Conservation (phyloP, 2,888 invertebrate genomes). For the Pyrrhia umbra region DNA sequence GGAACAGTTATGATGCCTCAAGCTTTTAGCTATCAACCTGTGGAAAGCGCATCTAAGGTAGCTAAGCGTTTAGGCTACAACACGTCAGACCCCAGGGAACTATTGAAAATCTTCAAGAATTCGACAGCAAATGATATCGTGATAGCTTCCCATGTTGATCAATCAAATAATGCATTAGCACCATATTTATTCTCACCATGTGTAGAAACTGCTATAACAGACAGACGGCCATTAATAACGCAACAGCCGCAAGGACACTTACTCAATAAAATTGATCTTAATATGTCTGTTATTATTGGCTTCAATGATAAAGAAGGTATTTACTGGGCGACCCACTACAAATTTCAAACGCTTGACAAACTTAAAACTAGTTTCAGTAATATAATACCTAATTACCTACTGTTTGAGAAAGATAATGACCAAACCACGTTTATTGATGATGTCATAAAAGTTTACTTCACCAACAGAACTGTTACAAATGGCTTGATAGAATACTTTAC, state of each 20-base stretch:
- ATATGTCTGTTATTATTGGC: slow-evolving; percentile 66
- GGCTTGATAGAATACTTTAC: slow-evolving; percentile 68
- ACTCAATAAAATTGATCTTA: slow-evolving; percentile 46
- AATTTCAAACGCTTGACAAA: slow-evolving; percentile 46
- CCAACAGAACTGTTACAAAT: slow-evolving; percentile 44
- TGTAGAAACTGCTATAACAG: slow-evolving; percentile 51
- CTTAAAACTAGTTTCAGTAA: slow-evolving; percentile 52
- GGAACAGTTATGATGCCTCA: slow-evolving; percentile 66
- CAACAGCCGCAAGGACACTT: slow-evolving; percentile 57
- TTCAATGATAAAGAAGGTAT: slow-evolving; percentile 72
- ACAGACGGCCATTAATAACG: slow-evolving; percentile 56
- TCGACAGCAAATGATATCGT: slow-evolving; percentile 63
- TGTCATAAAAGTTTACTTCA: slow-evolving; percentile 64
- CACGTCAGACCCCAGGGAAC: slow-evolving; percentile 62
- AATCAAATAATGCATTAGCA: slow-evolving; percentile 56
- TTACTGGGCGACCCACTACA: slow-evolving; percentile 61
- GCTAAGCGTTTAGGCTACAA: slow-evolving; percentile 64
- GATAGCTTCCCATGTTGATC: slow-evolving; percentile 53
- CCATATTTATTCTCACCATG: slow-evolving; percentile 65
- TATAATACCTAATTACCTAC: slow-evolving; percentile 62
- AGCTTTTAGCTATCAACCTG: slow-evolving; percentile 61
- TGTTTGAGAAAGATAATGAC: slow-evolving; percentile 53
- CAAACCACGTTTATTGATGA: slow-evolving; percentile 53
- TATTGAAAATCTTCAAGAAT: slow-evolving; percentile 65
- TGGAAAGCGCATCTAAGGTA: slow-evolving; percentile 58